Evolutionary conservation across 2,113 vertebrate genomes (phyloP).

Genomic region (Corydoras maculifer): DNA sequence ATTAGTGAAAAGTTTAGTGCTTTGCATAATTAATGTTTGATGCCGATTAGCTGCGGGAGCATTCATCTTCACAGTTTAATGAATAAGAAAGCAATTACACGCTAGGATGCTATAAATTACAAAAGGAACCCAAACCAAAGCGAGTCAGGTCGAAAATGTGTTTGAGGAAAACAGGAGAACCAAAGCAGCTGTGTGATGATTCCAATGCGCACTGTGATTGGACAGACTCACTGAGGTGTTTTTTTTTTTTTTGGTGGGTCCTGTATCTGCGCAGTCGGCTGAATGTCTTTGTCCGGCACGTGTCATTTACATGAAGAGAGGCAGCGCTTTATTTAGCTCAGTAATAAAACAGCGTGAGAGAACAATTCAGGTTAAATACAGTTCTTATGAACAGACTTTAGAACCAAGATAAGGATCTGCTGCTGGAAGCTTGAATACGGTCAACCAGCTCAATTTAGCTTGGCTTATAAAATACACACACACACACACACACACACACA

Average conservation of each 20-base stretch:
- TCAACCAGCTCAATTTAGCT: slow-evolving; percentile 43
- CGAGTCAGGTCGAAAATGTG: neutral
- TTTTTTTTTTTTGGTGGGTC: neutral
- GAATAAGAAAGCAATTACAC: slow-evolving; percentile 26
- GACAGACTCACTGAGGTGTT: slow-evolving; percentile 31
- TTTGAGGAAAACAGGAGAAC: neutral
- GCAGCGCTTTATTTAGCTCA: slow-evolving; percentile 59
- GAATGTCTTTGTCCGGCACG: slow-evolving; percentile 54
- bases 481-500: too few relatives aligned
- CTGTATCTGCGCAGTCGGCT: slow-evolving; percentile 50
- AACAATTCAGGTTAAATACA: slow-evolving; percentile 47
- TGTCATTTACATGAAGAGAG: slow-evolving; percentile 53
- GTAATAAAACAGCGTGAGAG: slow-evolving; percentile 52
- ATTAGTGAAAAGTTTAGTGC: neutral
- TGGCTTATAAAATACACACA: neutral
- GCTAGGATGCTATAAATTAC: slow-evolving; percentile 8
- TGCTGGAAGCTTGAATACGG: slow-evolving; percentile 36
- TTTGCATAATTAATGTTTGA: slow-evolving; percentile 13
- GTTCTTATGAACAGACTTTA: slow-evolving; percentile 45
- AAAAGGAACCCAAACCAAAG: neutral
- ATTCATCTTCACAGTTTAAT: slow-evolving; percentile 19
- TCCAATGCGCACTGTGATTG: slow-evolving; percentile 40
- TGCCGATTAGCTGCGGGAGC: slow-evolving; percentile 17
- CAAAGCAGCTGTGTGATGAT: slow-evolving; percentile 30
- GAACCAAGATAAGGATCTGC: slow-evolving; percentile 59